phyloP scores from a whole-genome alignment of 2,888 invertebrate genomes.

The Siphlonurus alternatus region DNA sequence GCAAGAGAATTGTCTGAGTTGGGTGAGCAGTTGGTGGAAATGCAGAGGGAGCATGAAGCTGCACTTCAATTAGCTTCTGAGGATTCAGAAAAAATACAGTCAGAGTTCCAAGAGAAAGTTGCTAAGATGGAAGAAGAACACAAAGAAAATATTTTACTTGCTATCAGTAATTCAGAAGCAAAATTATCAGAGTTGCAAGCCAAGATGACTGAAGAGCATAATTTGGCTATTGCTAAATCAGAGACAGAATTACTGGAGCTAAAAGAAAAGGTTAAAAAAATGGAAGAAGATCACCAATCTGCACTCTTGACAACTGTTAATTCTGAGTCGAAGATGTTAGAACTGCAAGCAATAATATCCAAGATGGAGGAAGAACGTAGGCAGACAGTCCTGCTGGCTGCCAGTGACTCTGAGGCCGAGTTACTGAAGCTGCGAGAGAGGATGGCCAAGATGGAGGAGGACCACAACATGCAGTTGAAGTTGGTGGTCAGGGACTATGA shows the following conservation, averaged over 20 bases:
- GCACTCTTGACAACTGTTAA: too few species aligned
- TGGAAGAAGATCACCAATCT: too few species aligned
- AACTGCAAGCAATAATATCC: too few species aligned
- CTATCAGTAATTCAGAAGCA: constrained; percentile 15
- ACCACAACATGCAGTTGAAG: constrained; percentile 23
- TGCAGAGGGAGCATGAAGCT: too few species aligned
- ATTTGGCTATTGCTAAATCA: too few species aligned
- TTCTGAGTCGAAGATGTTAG: too few species aligned
- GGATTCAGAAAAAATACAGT: constrained; percentile 7
- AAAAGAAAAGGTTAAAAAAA: too few species aligned
- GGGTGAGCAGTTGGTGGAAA: too few species aligned
- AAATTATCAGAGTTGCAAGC: constrained; percentile 18
- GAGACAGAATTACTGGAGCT: too few species aligned
- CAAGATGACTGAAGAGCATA: constrained; percentile 20
- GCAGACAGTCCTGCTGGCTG: constrained; percentile 1
- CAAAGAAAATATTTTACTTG: constrained; percentile 2
- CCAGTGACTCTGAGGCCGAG: constrained; percentile 17
- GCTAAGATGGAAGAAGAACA: constrained; percentile 15
- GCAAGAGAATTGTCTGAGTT: too few species aligned
- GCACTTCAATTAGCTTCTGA: too few species aligned
- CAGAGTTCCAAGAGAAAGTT: constrained; percentile 15
- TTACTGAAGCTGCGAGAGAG: constrained; percentile 19
- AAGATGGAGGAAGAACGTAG: constrained; percentile 7
- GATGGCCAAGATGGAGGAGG: constrained; percentile 20
- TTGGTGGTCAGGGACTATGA: constrained; percentile 26